Conservation (phyloP, 2,888 invertebrate genomes). For the Dynastes maya region DNA sequence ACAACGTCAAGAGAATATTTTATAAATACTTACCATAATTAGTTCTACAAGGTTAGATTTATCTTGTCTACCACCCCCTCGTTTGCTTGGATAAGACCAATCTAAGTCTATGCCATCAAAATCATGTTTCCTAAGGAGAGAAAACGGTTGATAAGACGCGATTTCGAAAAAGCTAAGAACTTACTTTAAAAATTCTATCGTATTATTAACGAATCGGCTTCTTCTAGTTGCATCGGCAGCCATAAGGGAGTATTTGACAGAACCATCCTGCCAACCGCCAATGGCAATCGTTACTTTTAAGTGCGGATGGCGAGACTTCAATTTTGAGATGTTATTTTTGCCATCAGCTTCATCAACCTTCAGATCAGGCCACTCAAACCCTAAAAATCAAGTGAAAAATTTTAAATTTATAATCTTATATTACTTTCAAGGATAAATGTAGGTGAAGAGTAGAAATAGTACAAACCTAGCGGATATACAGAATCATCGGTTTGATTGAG, state of each 20-base stretch:
- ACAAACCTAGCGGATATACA: conserved; percentile 80
- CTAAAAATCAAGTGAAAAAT: background rate
- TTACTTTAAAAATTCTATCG: conserved; percentile 79
- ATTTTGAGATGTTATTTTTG: conserved; percentile 77
- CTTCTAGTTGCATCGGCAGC: conserved; percentile 78
- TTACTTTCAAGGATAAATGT: no score
- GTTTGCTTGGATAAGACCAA: conserved; percentile 88
- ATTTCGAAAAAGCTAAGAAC: conserved; percentile 7
- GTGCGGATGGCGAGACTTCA: conserved; percentile 76
- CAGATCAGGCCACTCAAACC: conserved; percentile 76
- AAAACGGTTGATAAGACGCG: background rate
- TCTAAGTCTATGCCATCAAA: conserved; percentile 87
- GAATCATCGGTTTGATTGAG: conserved; percentile 78
- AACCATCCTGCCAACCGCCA: conserved; percentile 95
- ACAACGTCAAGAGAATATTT: no score
- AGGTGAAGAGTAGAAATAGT: background rate
- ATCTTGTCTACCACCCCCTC: conserved; percentile 87
- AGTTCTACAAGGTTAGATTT: conserved; percentile 84
- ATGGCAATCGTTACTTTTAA: conserved; percentile 83
- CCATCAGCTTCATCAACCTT: conserved; percentile 83
- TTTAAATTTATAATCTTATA: no score
- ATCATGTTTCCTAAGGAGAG: conserved; percentile 74
- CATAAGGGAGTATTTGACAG: conserved; percentile 80
- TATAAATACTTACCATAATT: conserved; percentile 76
- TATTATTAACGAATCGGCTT: conserved; percentile 80